These are phyloP conservation scores for Rhopalosiphum nymphaeae DNA, from an alignment of 2,888 invertebrate genomes.

Conservation along the genomic window DNA sequence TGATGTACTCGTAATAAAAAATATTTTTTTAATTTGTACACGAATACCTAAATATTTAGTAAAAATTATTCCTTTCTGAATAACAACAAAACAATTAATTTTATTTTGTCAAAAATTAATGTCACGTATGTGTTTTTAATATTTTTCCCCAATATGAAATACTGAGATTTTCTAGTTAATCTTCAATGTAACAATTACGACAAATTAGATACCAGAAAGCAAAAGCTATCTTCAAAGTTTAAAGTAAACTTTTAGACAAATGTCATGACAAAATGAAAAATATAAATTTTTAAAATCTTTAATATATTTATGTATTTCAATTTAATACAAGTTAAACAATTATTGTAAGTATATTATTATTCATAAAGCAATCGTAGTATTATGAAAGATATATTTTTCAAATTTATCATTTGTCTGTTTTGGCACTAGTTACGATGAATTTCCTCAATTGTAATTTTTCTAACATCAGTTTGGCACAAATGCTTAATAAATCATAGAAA, in stretches of 20 bases:
- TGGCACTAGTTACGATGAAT: background rate
- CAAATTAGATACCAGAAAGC: background rate
- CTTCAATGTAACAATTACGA: background rate
- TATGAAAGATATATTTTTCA: background rate
- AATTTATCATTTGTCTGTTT: background rate
- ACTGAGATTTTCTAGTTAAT: background rate
- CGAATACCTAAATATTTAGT: background rate
- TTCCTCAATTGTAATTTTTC: background rate
- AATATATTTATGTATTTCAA: background rate
- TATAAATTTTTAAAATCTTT: background rate
- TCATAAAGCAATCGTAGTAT: background rate
- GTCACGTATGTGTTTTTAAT: background rate
- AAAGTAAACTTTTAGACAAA: background rate
- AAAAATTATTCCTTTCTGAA: background rate
- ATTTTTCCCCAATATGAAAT: background rate
- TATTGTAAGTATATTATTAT: background rate
- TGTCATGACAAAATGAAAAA: background rate
- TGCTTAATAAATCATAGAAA: background rate
- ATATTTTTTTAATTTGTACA: too few species aligned
- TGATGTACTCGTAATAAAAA: too few species aligned
- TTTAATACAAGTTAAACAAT: background rate
- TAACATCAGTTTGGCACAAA: slow-evolving; percentile 5
- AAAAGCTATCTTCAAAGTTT: background rate
- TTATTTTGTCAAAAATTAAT: background rate
- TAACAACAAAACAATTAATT: background rate